phyloP scores from a whole-genome alignment of 2,888 invertebrate genomes.

The Bugulina stolonifera region DNA sequence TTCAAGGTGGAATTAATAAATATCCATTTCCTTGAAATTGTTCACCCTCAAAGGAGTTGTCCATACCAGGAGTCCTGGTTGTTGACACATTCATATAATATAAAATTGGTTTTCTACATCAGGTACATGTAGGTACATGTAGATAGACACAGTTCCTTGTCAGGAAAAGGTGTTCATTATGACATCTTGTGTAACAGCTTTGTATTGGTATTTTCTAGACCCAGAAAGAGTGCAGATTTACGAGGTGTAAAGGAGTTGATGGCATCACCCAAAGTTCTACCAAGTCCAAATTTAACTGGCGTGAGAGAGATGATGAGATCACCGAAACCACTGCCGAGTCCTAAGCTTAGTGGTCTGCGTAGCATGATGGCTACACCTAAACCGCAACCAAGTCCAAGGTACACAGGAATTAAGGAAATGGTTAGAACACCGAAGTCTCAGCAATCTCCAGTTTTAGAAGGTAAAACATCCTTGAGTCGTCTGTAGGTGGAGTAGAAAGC shows the following conservation, averaged over 20 bases:
- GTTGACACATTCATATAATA: too few relatives aligned
- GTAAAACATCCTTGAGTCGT: too few relatives aligned
- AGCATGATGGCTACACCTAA: constrained; percentile 33
- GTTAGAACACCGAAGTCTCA: background rate
- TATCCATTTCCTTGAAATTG: too few relatives aligned
- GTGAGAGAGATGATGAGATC: constrained; percentile 31
- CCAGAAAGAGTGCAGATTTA: background rate
- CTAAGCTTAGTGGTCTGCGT: constrained; percentile 32
- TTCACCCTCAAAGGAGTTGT: too few relatives aligned
- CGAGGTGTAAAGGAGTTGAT: constrained; percentile 27
- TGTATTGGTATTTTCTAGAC: background rate
- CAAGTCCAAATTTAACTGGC: constrained; percentile 30
- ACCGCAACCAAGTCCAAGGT: constrained; percentile 24
- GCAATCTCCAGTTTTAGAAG: background rate
- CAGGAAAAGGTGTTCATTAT: too few relatives aligned
- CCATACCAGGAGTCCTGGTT: too few relatives aligned
- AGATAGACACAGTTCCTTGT: too few relatives aligned
- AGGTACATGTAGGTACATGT: too few relatives aligned
- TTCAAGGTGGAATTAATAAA: too few relatives aligned
- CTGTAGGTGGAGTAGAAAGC: too few relatives aligned
- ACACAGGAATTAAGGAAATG: constrained; percentile 24
- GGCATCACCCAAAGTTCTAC: constrained; percentile 28
- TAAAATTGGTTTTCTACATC: too few relatives aligned
- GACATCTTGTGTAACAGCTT: too few relatives aligned
- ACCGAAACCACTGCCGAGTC: constrained; percentile 28